A percentile compares a stretch with the other conserved stretches of the same genome.
Conservation (phyloP, 2,113 vertebrate genomes). For the Coryphaenoides rupestris region DNA sequence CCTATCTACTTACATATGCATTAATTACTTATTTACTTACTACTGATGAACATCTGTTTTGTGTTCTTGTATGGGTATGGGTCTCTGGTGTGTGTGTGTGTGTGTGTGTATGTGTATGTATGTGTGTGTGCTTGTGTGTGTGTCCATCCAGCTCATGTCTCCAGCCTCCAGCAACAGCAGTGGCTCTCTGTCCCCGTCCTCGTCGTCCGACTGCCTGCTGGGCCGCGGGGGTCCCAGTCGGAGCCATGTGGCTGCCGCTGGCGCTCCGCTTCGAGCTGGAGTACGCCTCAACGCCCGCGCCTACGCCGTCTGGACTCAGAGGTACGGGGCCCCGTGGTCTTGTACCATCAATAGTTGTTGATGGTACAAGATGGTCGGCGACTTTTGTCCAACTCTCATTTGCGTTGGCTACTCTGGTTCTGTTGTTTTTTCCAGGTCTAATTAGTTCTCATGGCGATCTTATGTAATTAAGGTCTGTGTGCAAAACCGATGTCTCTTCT, state of each 20-base stretch:
- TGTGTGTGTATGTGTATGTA: neutral
- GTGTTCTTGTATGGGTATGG: neutral
- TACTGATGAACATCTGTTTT: neutral
- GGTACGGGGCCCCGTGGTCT: no score
- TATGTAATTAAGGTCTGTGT: no score
- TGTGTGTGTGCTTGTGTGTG: slow-evolving; percentile 9
- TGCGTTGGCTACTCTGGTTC: no score
- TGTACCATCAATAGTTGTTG: no score
- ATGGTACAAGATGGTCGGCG: no score
- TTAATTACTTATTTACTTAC: no score
- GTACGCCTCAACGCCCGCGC: slow-evolving; percentile 83
- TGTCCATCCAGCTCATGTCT: slow-evolving; percentile 82
- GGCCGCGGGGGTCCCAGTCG: slow-evolving; percentile 78
- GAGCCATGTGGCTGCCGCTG: slow-evolving; percentile 87
- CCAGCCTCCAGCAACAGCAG: slow-evolving; percentile 93
- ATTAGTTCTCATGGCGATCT: no score
- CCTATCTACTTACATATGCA: neutral
- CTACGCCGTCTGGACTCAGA: slow-evolving; percentile 77
- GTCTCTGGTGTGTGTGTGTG: neutral
- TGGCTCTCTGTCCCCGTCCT: slow-evolving; percentile 87
- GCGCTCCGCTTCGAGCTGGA: slow-evolving; percentile 87
- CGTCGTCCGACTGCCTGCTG: slow-evolving; percentile 84
- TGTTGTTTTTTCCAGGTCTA: no score
- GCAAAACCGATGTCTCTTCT: no score
- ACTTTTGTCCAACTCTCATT: no score